Percentiles rank a stretch among this genome's conserved stretches.
Evolutionary conservation across 2,888 invertebrate species (phyloP).

Genomic region (Pyrocoelia pectoralis): DNA sequence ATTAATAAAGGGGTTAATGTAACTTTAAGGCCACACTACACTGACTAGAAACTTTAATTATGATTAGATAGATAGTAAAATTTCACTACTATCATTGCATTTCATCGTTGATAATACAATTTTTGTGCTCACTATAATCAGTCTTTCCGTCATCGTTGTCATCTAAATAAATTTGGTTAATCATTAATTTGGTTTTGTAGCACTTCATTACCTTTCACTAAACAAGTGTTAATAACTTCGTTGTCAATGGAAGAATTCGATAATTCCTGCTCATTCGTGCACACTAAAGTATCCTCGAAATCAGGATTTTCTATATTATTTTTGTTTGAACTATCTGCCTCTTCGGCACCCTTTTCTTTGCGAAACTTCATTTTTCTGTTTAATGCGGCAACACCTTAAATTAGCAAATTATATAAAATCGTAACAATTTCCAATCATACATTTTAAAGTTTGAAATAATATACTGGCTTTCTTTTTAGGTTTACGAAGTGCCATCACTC

Average conservation of each 20-base stretch:
- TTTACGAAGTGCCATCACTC: slow-evolving; percentile 41
- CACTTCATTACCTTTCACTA: neutral
- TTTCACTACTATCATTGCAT: too few species aligned
- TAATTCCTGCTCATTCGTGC: too few species aligned
- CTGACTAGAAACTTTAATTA: slow-evolving; percentile 18
- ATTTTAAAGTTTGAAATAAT: slow-evolving; percentile 47
- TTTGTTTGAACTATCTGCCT: neutral
- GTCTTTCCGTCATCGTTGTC: neutral
- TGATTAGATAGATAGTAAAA: neutral
- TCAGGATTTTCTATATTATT: neutral
- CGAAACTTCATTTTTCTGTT: slow-evolving; percentile 44
- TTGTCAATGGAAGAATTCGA: too few species aligned
- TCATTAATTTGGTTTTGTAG: neutral
- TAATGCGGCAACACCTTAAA: slow-evolving; percentile 45
- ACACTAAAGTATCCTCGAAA: too few species aligned
- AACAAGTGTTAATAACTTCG: too few species aligned
- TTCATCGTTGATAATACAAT: neutral
- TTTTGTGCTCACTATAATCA: neutral
- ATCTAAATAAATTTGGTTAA: neutral
- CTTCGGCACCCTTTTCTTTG: slow-evolving; percentile 37
- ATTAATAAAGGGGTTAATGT: too few species aligned
- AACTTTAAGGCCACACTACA: slow-evolving; percentile 7
- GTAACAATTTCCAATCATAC: slow-evolving; percentile 29
- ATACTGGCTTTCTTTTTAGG: slow-evolving; percentile 42
- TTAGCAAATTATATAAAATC: slow-evolving; percentile 11